Evolutionary conservation across 2,113 vertebrate genomes (phyloP), one percentile per base, ranked within the genome.

Genomic region (Apodemus sylvaticus): DNA sequence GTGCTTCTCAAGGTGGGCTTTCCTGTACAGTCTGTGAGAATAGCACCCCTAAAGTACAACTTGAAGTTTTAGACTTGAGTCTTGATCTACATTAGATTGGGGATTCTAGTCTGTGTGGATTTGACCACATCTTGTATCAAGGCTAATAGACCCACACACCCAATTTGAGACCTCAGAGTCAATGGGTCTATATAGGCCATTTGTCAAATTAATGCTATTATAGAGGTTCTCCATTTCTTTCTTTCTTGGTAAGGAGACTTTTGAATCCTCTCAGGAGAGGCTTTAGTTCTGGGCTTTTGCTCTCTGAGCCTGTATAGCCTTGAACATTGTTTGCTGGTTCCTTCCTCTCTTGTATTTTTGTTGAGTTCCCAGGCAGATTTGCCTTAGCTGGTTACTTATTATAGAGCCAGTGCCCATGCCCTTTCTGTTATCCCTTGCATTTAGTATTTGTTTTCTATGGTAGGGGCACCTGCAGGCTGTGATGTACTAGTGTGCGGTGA

Each of bases 241-340:
- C 53, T 58, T 19, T 70, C 64, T 95, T 16, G 3, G 39, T 26
- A 85, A 16, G 7, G 60, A 51, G 16, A 93, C 94, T 94, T 48
- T 92, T 90, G 34, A n/a, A 68, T 95, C 76, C 82, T 97, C 88
- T 14, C n/a, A 36, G 76, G 85, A 93, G 95, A 92, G 96, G 91
- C 71, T 97, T 89, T 51, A n/a, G 66, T 89, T 64, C 53, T 66
- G 93, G 83, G 94, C 91, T 95, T 98, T 98, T 98, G 97, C 98
- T 98, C 93, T 70, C 73, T 83, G 83, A 0, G 0, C 4, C 89
- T 66, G 87, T 36, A 3, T 64, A 93, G 92, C 97, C 94, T 97
- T 98, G 96, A 94, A 94, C 91, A 95, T 91, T 93, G 62, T 97
- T 98, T 98, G 90, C 92, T 97, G 88, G 97, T 98, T 98, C 94